Percentiles rank a stretch among this genome's conserved stretches.
These are phyloP conservation scores for Macaca nemestrina DNA, from an alignment of 2,113 vertebrate genomes.

Conservation along the genomic window DNA sequence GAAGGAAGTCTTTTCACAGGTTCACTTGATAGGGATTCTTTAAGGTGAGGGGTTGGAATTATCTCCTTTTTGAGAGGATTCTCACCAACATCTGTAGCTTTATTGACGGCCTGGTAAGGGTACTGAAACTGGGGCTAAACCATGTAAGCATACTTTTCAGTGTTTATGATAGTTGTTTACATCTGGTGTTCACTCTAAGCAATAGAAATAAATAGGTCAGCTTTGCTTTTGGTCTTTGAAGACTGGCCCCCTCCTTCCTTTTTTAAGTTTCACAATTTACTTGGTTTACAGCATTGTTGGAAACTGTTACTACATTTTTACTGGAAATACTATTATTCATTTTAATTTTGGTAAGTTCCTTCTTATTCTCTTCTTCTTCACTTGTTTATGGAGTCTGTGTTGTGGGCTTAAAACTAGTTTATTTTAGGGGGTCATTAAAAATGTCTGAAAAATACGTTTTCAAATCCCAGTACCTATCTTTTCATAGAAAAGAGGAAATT, in stretches of 20 bases:
- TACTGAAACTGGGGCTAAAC: not conserved
- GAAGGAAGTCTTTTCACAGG: slow-evolving; percentile 66
- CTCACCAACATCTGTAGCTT: slow-evolving; percentile 20
- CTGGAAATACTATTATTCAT: slow-evolving; percentile 68
- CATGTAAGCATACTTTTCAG: slow-evolving; percentile 36
- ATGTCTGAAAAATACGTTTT: slow-evolving; percentile 52
- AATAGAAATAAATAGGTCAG: slow-evolving; percentile 79
- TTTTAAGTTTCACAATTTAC: slow-evolving; percentile 71
- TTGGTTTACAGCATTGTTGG: slow-evolving; percentile 70
- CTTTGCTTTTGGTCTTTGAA: slow-evolving; percentile 75
- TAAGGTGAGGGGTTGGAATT: not conserved
- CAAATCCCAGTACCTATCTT: slow-evolving; percentile 39
- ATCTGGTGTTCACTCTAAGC: slow-evolving; percentile 46
- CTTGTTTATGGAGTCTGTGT: slow-evolving; percentile 27
- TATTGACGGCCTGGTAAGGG: slow-evolving; percentile 23
- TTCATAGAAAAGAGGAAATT: slow-evolving; percentile 31
- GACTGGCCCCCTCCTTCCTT: not conserved
- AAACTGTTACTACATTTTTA: slow-evolving; percentile 69
- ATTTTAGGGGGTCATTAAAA: slow-evolving; percentile 25
- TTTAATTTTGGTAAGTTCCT: slow-evolving; percentile 73
- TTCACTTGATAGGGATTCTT: slow-evolving; percentile 46
- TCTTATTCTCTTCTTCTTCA: slow-evolving; percentile 30
- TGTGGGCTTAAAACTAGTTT: slow-evolving; percentile 36
- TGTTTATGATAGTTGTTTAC: slow-evolving; percentile 69
- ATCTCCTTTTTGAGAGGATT: slow-evolving; percentile 19